Conservation (phyloP, 2,113 vertebrate species). For the Suncus etruscus region DNA sequence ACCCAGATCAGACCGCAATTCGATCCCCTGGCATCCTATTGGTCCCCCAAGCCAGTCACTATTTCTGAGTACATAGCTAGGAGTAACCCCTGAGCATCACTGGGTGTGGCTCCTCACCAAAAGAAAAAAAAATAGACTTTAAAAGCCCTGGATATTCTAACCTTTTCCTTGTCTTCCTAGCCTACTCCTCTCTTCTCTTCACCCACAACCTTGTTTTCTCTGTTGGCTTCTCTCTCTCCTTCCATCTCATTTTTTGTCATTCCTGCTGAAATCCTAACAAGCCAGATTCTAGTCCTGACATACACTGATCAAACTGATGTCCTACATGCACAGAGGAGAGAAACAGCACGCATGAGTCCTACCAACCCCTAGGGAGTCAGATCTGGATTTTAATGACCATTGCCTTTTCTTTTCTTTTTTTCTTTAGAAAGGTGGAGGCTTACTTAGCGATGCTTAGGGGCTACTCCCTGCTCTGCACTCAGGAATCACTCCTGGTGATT, state of each 20-base stretch:
- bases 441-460: not conserved
- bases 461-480: too few species aligned
- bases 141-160: not conserved
- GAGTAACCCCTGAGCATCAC: too few species aligned
- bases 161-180: slow-evolving; percentile 27
- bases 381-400: not conserved
- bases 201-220: slow-evolving; percentile 30
- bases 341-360: slow-evolving; percentile 27
- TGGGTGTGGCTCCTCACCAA: too few species aligned
- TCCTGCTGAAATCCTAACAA: slow-evolving; percentile 47
- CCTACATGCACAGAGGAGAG: slow-evolving; percentile 43
- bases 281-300: not conserved
- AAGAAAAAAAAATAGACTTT: not conserved
- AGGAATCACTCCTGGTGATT: too few species aligned
- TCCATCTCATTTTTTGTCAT: slow-evolving; percentile 28
- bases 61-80: too few species aligned
- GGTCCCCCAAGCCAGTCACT: too few species aligned
- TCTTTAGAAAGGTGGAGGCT: not conserved
- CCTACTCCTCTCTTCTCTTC: not conserved
- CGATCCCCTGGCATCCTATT: too few species aligned
- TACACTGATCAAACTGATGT: slow-evolving; percentile 58
- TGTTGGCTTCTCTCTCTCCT: not conserved
- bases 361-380: not conserved
- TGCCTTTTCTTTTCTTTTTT: not conserved
- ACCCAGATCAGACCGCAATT: too few species aligned